These are phyloP conservation scores for Pica pica DNA, from an alignment of 2,113 vertebrate genomes.

Conservation along the genomic window DNA sequence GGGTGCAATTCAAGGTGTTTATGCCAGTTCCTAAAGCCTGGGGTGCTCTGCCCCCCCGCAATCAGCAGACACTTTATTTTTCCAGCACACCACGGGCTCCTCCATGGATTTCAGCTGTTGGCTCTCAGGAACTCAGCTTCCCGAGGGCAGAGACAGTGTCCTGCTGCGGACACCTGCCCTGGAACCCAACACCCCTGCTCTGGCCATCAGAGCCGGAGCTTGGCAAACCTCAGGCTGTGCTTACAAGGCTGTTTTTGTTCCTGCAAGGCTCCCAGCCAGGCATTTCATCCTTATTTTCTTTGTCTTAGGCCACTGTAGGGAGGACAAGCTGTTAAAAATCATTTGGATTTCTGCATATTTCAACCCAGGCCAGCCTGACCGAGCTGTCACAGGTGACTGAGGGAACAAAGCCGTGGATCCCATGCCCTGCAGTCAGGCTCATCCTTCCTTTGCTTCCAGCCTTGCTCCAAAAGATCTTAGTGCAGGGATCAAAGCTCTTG, in stretches of 20 bases:
- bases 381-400: not conserved
- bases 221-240: not conserved
- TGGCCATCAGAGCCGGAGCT: not conserved
- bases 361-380: not conserved
- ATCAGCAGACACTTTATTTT: not conserved
- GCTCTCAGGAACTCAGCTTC: not conserved
- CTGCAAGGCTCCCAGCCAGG: not conserved
- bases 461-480: not conserved
- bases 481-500: not conserved
- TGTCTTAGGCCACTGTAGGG: constrained; percentile 1
- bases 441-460: not conserved
- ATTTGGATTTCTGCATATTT: not conserved
- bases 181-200: not conserved
- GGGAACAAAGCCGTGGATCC: not conserved
- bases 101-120: not conserved
- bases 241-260: constrained; percentile 31
- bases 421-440: not conserved
- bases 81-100: not conserved
- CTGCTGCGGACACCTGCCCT: constrained; percentile 7
- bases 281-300: constrained; percentile 3
- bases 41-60: not conserved
- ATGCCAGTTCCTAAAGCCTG: rapidly evolving
- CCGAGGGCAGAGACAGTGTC: not conserved
- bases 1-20: not conserved
- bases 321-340: not conserved